Base-by-base conservation (phyloP, 2,888 invertebrate genomes). In the Perizoma flavofasciatum region DNA sequence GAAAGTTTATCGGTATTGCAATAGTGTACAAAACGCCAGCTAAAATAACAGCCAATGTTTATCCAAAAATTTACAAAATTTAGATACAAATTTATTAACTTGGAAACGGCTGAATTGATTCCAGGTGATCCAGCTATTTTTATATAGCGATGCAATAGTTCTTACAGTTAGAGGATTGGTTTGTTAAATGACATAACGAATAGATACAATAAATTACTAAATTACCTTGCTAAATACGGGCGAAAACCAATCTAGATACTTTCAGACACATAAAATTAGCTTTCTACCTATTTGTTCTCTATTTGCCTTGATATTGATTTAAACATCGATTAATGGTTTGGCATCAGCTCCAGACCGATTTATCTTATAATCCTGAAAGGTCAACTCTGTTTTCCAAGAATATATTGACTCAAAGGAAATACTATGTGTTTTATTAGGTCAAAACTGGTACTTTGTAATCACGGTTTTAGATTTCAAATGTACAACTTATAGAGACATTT, bases 311-410 rank as follows among this genome's bases (percentile, higher is more conserved):
- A 45, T 60, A 65, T 69, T 57, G 57, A 62, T 64, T 68, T 55
- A 60, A 55, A 41, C 55, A 59, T 47, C 50, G 49, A 63, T 61
- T 68, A 67, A 67, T 53, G 45, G 55, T 66, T 67, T 69, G 61
- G 63, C 66, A 66, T 49, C 62, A 60, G 54, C 48, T 66, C 59
- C 56, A 61, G 58, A 57, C 67, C 10, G 46, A 51, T 66, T 59
- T 44, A 53, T 56, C 57, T 62, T 33, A 44, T 39, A 50, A 59
- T 61, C 60, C 41, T 57, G 49, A 65, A 66, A 65, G 65, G 61
- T 63, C 59, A 61, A 48, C 59, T 58, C 50, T 59, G 63, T 63
- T 66, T 63, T 61, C 60, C 51, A 47, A 54, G 35, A 59, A 55
- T 52, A 64, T 61, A 64, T 58, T 49, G 53, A 41, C 37, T 61